These are phyloP conservation scores for Erannis defoliaria DNA, from an alignment of 2,888 invertebrate species.

Conservation along the genomic window DNA sequence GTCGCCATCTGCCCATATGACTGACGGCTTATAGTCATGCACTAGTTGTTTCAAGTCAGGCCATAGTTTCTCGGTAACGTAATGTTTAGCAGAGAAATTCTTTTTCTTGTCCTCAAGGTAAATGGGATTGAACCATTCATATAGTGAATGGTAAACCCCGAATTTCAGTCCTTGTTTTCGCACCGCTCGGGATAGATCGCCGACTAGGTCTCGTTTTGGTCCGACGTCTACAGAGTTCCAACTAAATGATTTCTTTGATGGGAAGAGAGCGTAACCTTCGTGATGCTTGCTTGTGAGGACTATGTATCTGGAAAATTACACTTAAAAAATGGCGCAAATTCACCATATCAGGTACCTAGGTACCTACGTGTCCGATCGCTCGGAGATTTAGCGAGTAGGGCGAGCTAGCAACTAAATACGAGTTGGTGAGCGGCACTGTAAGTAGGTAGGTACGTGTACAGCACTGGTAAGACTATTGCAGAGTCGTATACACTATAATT, in stretches of 20 bases:
- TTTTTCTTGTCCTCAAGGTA: constrained; percentile 90
- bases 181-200: constrained; percentile 91
- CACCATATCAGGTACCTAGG: too few species aligned
- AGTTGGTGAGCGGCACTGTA: too few species aligned
- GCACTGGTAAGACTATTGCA: too few species aligned
- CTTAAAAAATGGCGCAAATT: too few species aligned
- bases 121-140: constrained; percentile 95
- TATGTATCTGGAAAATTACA: constrained; percentile 69
- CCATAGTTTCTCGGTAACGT: constrained; percentile 89
- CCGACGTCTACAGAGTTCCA: constrained; percentile 95
- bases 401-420: too few species aligned
- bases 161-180: constrained; percentile 89
- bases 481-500: too few species aligned
- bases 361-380: too few species aligned
- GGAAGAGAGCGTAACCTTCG: constrained; percentile 94
- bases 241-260: constrained; percentile 92
- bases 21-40: constrained; percentile 89
- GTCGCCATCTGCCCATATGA: constrained; percentile 98
- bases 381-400: too few species aligned
- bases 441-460: too few species aligned
- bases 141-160: constrained; percentile 94
- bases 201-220: constrained; percentile 91
- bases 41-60: constrained; percentile 94
- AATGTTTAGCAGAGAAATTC: constrained; percentile 88
- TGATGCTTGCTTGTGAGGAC: constrained; percentile 96